Evolutionary conservation across 92 coral and sea anemone genomes (phyloP).

Genomic region (Muricea muricata): DNA sequence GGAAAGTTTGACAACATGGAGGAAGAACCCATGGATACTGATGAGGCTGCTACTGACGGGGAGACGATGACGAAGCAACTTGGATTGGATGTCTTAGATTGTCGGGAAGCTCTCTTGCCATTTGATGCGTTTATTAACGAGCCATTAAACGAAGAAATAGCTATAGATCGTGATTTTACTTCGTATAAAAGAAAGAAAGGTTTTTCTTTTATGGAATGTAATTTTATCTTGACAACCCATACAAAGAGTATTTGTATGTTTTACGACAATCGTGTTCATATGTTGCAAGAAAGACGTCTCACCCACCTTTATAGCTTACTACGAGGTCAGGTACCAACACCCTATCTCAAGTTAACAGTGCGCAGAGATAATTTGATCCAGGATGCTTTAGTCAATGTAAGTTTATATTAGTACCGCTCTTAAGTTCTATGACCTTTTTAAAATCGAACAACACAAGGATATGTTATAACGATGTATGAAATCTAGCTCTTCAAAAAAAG

Average conservation of each 20-base stretch:
- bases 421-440: not conserved
- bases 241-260: conserved; percentile 91
- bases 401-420: conserved; percentile 27
- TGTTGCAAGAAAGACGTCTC: conserved; percentile 95
- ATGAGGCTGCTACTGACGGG: conserved; percentile 39
- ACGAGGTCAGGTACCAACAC: conserved; percentile 91
- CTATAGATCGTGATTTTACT: conserved; percentile 55
- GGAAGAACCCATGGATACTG: conserved; percentile 49
- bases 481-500: too few relatives aligned
- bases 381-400: conserved; percentile 97
- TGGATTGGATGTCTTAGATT: conserved; percentile 34
- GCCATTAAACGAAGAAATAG: conserved; percentile 47
- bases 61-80: conserved; percentile 23
- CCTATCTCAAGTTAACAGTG: conserved; percentile 89
- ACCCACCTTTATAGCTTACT: conserved; percentile 89
- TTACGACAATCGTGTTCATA: conserved; percentile 95
- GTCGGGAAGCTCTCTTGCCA: conserved; percentile 42
- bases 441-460: too few relatives aligned
- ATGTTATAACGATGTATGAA: too few relatives aligned
- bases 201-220: conserved; percentile 50
- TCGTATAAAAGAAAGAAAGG: conserved; percentile 42
- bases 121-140: conserved; percentile 48
- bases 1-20: conserved; percentile 63
- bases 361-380: conserved; percentile 93
- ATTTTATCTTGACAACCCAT: conserved; percentile 83